phyloP scores from a whole-genome alignment of 2,888 invertebrate genomes.

The Galerucella calmariensis region DNA sequence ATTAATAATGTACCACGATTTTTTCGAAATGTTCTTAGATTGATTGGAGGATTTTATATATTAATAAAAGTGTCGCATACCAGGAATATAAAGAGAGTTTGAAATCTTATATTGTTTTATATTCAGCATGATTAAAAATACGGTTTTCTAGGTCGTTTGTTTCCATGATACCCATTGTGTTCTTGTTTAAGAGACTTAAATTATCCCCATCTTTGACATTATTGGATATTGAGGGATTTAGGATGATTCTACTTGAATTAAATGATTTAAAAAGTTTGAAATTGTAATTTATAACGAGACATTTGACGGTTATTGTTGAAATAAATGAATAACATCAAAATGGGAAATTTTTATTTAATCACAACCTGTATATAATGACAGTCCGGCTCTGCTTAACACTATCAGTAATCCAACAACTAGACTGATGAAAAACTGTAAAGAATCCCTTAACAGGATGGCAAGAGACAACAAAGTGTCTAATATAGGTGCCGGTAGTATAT shows the following conservation, averaged over 20 bases:
- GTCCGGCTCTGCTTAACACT: no score
- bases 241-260: background rate
- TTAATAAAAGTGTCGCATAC: background rate
- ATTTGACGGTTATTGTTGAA: no score
- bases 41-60: constrained; percentile 2
- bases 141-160: background rate
- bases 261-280: background rate
- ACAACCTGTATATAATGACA: no score
- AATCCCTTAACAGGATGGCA: no score
- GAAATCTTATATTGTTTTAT: background rate
- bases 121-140: constrained; percentile 1
- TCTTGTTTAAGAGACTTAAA: background rate
- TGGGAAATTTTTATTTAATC: background rate
- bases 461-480: no score
- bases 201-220: background rate
- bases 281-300: background rate
- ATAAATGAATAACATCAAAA: background rate
- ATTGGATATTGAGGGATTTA: background rate
- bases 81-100: background rate
- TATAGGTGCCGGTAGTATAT: no score
- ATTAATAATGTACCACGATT: constrained; percentile 68
- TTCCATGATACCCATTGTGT: background rate
- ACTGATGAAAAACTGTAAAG: no score
- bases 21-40: background rate
- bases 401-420: no score